Base-by-base conservation (phyloP, 2,113 vertebrate genomes). In the Muscicapa adusta region DNA sequence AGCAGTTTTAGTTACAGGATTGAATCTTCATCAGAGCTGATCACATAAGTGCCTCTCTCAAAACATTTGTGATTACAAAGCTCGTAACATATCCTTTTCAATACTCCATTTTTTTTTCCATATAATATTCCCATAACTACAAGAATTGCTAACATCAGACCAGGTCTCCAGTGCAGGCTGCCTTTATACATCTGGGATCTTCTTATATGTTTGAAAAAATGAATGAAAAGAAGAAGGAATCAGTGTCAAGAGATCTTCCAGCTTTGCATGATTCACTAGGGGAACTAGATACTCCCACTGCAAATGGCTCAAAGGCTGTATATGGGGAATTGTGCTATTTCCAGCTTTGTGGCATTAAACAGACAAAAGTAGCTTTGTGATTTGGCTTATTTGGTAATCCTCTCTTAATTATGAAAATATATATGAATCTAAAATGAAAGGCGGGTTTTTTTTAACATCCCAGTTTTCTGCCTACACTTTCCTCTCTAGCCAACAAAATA, bases 161-260 rank as follows among this genome's bases (percentile, higher is more conserved):
- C 0, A 0, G 6, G 45, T 68, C 51, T 73, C 50, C 36, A 25
- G 20, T 58, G 47, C 45, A 75, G 28, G 14, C 42, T 94, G 65
- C 66, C 34, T 79, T 89, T 85, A 61, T 54, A 57, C 26, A 62
- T 45, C 38, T 88, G 71, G 38, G 62, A 76, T 88, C 50, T 72
- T 85, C 83, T 73, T 58, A 76, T 80, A 85, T 93, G 53, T 79
- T 62, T 79, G 85, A 76, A 91, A 79, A 85, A 97, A 79, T 25
- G 24, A 85, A 89, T n/a, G 12, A 68, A 82, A 91, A 89, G 61
- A 87, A 91, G 73, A 89, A 73, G 47, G 56, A 88, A 70, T 77
- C 42, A 33, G 18, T 3, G 0, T 38, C 1, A 15, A 89, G 58
- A 58, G 74, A 87, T 91, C 84, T 94, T 58, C 80, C 62, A 91